Conservation (phyloP, 2,797 vertebrate genomes). For the Catamblyrhynchus diadema region DNA sequence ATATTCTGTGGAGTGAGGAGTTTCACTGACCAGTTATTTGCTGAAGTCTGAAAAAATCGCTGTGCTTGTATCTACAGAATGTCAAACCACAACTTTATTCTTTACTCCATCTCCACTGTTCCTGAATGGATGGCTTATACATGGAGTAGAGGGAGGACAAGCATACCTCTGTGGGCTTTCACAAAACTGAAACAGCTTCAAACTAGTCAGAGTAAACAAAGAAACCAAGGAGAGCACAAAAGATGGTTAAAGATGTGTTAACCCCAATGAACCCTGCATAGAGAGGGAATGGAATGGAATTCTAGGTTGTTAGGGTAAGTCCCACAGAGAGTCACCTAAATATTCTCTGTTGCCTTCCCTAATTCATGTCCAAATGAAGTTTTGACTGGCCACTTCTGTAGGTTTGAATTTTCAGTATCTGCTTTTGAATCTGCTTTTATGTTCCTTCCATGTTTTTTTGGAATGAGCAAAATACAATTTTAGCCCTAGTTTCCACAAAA, state of each 20-base stretch:
- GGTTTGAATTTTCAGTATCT: not conserved
- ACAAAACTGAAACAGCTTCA: not conserved
- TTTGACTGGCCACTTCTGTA: not conserved
- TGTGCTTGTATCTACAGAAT: not conserved
- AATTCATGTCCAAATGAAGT: not conserved
- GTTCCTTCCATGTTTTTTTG: not conserved
- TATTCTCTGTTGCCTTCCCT: not conserved
- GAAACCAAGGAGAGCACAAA: not conserved
- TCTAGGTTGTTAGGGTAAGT: not conserved
- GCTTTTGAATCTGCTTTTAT: not conserved
- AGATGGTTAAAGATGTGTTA: not conserved
- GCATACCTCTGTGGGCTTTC: not conserved
- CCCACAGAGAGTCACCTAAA: not conserved
- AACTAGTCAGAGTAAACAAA: not conserved
- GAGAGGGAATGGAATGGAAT: not conserved
- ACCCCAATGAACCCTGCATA: fast-evolving
- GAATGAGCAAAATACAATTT: not conserved
- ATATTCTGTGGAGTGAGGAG: not conserved
- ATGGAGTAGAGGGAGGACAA: not conserved
- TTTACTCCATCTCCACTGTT: not conserved
- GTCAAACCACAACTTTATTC: not conserved
- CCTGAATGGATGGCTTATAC: not conserved
- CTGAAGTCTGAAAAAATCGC: not conserved
- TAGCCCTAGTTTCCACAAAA: not conserved
- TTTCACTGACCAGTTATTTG: not conserved